phyloP scores from a whole-genome alignment of 2,113 vertebrate species.

The Daphoenositta chrysoptera region DNA sequence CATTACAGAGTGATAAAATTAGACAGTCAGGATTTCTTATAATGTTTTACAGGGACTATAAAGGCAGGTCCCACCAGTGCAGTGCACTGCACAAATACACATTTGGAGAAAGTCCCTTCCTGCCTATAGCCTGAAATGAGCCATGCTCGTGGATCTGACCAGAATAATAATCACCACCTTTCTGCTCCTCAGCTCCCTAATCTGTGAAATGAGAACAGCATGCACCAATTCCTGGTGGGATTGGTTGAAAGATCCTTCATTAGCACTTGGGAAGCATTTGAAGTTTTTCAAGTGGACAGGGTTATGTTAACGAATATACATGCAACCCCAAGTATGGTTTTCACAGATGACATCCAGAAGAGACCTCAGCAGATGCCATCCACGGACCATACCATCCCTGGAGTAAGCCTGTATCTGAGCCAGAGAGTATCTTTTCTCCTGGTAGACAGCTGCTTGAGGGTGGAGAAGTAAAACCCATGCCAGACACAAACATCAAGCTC shows the following conservation, averaged over 20 bases:
- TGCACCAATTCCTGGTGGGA: accelerated
- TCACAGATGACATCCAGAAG: not conserved
- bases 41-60: not conserved
- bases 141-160: accelerated
- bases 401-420: not conserved
- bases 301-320: not conserved
- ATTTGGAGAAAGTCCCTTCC: not conserved
- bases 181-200: not conserved
- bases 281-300: not conserved
- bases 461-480: not conserved
- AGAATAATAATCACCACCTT: not conserved
- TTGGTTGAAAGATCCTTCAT: not conserved
- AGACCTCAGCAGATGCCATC: not conserved
- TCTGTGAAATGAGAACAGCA: not conserved
- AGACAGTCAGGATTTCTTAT: not conserved
- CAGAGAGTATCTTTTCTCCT: not conserved
- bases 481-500: not conserved
- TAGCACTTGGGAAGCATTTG: not conserved
- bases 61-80: not conserved
- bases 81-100: not conserved
- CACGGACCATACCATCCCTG: not conserved
- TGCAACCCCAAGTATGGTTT: not conserved
- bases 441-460: not conserved
- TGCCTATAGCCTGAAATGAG: not conserved
- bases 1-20: not conserved